Conservation (phyloP, 2,113 vertebrate genomes). For the Perca schrenkii region DNA sequence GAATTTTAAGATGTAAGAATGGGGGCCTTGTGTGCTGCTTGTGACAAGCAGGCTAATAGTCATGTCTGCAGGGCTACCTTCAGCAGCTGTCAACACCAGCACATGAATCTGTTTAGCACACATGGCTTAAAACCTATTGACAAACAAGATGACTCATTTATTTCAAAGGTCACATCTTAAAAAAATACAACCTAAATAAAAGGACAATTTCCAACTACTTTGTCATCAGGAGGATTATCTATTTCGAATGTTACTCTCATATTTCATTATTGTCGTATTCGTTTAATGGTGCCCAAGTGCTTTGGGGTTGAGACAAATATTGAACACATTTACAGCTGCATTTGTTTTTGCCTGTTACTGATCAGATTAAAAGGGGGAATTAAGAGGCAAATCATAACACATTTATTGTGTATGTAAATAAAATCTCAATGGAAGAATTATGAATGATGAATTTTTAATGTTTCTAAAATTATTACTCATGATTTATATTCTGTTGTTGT, state of each 20-base stretch:
- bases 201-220: background rate
- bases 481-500: background rate
- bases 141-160: conserved; percentile 24
- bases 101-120: conserved; percentile 36
- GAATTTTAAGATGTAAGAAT: conserved; percentile 7
- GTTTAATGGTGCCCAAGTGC: background rate
- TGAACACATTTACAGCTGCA: background rate
- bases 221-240: background rate
- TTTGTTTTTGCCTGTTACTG: background rate
- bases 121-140: conserved; percentile 31
- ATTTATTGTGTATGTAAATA: conserved; percentile 14
- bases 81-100: conserved; percentile 51
- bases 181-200: conserved; percentile 2
- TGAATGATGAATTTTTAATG: conserved; percentile 40
- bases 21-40: conserved; percentile 56
- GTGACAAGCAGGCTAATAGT: conserved; percentile 36
- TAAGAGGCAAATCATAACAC: background rate
- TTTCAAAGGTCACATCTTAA: background rate
- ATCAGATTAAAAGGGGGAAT: background rate
- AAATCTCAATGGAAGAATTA: conserved; percentile 31
- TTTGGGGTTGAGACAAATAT: background rate
- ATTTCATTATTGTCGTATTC: background rate
- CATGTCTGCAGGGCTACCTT: conserved; percentile 25
- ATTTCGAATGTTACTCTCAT: background rate
- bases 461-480: conserved; percentile 17